Evolutionary conservation across 2,888 invertebrate genomes (phyloP), one percentile per base, ranked within the genome.

Genomic region (Apamea monoglypha): DNA sequence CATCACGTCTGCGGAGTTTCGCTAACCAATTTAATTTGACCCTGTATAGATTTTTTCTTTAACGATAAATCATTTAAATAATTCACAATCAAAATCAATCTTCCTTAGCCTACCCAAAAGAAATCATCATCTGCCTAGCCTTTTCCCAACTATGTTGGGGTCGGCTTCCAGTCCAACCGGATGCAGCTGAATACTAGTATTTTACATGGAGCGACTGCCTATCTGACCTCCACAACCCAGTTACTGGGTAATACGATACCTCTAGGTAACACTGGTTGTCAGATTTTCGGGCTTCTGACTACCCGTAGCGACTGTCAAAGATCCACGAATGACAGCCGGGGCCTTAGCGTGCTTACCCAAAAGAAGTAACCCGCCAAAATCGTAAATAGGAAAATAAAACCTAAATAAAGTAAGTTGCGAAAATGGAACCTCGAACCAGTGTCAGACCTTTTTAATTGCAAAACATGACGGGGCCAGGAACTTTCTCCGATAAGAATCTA

Each of bases 401-500:
- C 63, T 29, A 64, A 69, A 36, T 29, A 53, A 75, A 71, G 3
- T 25, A 40, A 32, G 40, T 76, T 40, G 21, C 66, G 66, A 64
- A 75, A 85, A 82, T 75, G 63, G 32, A 78, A 75, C 8, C 36
- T 67, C 59, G 44, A 68, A 72, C 76, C 67, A 78, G 77, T 81
- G 81, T 81, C 80, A 76, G 77, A 87, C 67, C 75, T 90, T 91
- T 91, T 92, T 91, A 91, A 92, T 91, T 92, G 91, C 88, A 81
- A 89, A 88, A 87, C 87, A 90, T 88, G 87, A 86, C 87, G 78
- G 85, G 78, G 80, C 83, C 84, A 85, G 82, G 80, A 88, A 93
- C 89, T 92, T 92, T 85, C 74, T 68, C 80, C 84, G 94, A 94
- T 93, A 92, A 90, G 88, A 90, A 91, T 92, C 92, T 88, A 80